Percentiles rank a stretch among this genome's conserved stretches.
These are phyloP conservation scores for Cinclus mexicanus DNA, from an alignment of 2,113 vertebrate species.

Conservation along the genomic window DNA sequence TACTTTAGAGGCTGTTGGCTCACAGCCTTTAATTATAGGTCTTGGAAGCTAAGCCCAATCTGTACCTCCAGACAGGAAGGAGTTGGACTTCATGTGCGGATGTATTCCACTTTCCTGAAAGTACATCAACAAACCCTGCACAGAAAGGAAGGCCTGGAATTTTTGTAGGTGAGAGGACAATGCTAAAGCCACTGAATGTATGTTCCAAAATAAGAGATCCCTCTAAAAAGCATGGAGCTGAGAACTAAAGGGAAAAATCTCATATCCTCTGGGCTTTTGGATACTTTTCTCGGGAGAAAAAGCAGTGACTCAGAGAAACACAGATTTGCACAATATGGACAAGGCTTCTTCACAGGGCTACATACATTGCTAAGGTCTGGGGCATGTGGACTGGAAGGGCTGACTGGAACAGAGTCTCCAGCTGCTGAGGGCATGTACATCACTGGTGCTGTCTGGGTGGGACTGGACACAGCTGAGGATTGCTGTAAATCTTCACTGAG, in stretches of 20 bases:
- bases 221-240: not conserved
- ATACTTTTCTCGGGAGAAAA: not conserved
- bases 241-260: not conserved
- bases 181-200: not conserved
- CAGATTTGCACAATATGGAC: not conserved
- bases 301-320: not conserved
- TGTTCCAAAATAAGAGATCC: not conserved
- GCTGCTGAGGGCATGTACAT: constrained; percentile 79
- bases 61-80: constrained; percentile 42
- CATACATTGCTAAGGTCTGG: constrained; percentile 82
- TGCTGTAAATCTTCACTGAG: constrained; percentile 82
- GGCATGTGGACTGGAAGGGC: constrained; percentile 79
- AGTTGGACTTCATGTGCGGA: not conserved
- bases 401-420: constrained; percentile 80
- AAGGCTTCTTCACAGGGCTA: constrained; percentile 30
- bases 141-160: constrained; percentile 3
- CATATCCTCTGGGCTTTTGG: not conserved
- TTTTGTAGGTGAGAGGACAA: constrained; percentile 14
- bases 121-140: constrained; percentile 1
- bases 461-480: constrained; percentile 82
- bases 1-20: constrained; percentile 18
- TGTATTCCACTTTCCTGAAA: constrained; percentile 32
- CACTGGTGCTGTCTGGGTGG: constrained; percentile 80
- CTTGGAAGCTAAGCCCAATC: constrained; percentile 5
- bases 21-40: constrained; percentile 2